Evolutionary conservation across 2,888 invertebrate genomes (phyloP), one percentile per base, ranked within the genome.

Genomic region (Antheraea yamamai): DNA sequence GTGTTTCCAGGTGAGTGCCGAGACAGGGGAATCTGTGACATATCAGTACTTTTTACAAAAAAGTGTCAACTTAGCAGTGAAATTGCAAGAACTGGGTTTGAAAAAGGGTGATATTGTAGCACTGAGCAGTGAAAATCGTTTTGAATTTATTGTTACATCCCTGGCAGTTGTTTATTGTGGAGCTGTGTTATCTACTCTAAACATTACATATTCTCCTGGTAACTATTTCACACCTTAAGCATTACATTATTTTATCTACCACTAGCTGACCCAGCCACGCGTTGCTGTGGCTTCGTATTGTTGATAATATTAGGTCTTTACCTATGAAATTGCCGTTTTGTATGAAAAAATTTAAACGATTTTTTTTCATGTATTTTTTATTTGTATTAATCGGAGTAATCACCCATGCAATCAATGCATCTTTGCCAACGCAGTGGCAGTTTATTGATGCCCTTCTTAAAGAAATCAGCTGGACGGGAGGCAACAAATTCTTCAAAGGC

Each of bases 131-230:
- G 96, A 96, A 84, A 97, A 97, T 84, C 91, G 96, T 76, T 89
- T 96, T 81, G 96, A 96, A 81, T 96, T 96, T 84, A 89, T 94
- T 72, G 85, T 95, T 72, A 89, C 96, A 39, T 89, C 96, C 4
- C 89, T 96, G 7, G 96, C 96, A 70, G 90, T 95, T 0, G 91
- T 96, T 78, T 96, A 95, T 79, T 89, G 95, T 75, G 97, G 96
- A 2, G 96, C 94, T 72, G 92, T 95, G 18, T 89, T 96, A 78
- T 96, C 96, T 76, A 96, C 96, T 14, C 87, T 96, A 26, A 97
- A 96, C 87, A 95, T 96, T 8, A 95, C 95, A 74, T 97, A 97
- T 81, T 95, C 96, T 52, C 92, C 95, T 84, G 95, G 96, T 96
- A 89, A 85, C 75, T 78, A 68, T 30, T 12, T 51, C 61, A 61